Evolutionary conservation across 2,113 vertebrate species (phyloP), one percentile per base, ranked within the genome.

Genomic region (Cromileptes altivelis): DNA sequence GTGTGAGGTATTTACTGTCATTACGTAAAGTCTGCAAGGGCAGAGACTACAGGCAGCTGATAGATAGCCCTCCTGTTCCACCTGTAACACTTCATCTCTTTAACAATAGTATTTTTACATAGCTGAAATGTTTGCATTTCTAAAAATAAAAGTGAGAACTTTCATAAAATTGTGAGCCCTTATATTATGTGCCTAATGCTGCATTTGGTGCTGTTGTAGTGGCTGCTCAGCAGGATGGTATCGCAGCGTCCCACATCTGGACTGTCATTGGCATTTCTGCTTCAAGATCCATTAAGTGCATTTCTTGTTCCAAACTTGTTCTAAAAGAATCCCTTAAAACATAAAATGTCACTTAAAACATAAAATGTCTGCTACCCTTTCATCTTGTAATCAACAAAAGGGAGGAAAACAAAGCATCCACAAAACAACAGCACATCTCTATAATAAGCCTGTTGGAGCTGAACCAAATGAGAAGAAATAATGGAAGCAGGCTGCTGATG

Each of bases 401-500:
- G 68, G 63, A 62, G 52, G 27, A 85, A 75, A 89, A 78, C 72
- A 82, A 62, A 83, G 49, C 52, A 76, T 56, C 42, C 58, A 77
- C 50, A 50, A 74, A 78, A 75, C 62, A 84, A 63, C 64, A 64
- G 27, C 25, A 56, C 61, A 50, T 80, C 50, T 61, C 56, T 67
- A 47, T 75, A 80, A 89, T 80, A 70, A 70, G 64, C 42, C 65
- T 21, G 52, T 6, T 89, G 91, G 83, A 88, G 67, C 78, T 13
- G 45, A 86, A 87, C 82, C 86, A 89, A 90, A 90, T 84, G 86
- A 88, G 77, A 78, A 27, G 73, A 84, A 86, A 82, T 86, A 83
- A 92, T 84, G 82, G 82, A 89, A 69, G 60, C 57, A 1, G 62
- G 56, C 75, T 88, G 81, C 86, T 82, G 81, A 86, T 82, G 80